Conservation (phyloP, 1,140 invertebrate genomes). For the Sesamia nonagrioides region DNA sequence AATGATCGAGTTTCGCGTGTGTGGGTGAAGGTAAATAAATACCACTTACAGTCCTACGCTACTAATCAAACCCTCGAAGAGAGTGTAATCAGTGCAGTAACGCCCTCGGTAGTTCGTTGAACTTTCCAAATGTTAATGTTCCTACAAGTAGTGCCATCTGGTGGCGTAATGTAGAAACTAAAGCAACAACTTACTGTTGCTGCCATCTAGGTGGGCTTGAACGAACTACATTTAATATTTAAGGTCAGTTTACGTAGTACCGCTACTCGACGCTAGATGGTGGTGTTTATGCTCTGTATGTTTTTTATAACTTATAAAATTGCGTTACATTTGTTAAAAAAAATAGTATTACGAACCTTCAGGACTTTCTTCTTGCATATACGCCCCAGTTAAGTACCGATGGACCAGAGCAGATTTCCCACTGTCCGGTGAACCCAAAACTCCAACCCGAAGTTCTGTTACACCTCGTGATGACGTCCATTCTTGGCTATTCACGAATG, state of each 20-base stretch:
- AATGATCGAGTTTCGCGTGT: conserved; percentile 32
- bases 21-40: conserved; percentile 36
- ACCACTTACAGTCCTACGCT: conserved; percentile 42
- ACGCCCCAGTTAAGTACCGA: conserved; percentile 98
- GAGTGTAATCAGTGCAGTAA: conserved; percentile 48
- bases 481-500: conserved; percentile 99
- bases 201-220: conserved; percentile 8
- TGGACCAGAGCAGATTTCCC: conserved; percentile 99
- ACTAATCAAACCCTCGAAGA: conserved; percentile 42
- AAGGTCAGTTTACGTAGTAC: background rate
- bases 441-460: conserved; percentile 97
- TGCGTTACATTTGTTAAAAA: background rate
- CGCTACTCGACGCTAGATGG: conserved; percentile 54
- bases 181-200: background rate
- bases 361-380: conserved; percentile 99
- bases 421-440: conserved; percentile 97
- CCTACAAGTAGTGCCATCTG: conserved; percentile 54
- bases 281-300: conserved; percentile 20
- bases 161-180: background rate
- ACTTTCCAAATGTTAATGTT: conserved; percentile 20
- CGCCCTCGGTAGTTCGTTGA: conserved; percentile 41
- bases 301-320: background rate
- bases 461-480: conserved; percentile 98
- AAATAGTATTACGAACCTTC: conserved; percentile 89
- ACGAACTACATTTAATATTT: background rate